Base-by-base conservation (phyloP, 2,797 vertebrate species). In the Sylvia borin region DNA sequence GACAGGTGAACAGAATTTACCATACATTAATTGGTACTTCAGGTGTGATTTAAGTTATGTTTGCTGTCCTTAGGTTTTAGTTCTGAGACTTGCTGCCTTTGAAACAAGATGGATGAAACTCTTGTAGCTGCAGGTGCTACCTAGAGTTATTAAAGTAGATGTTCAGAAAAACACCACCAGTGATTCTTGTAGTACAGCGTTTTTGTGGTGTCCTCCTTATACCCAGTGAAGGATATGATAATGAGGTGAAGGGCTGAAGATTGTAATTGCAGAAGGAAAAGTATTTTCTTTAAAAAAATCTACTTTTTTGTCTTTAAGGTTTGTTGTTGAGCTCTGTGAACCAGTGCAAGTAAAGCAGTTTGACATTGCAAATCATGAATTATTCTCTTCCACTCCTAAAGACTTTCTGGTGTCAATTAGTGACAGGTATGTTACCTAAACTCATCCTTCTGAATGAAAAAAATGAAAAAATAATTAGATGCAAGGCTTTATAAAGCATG, bases 301-400 rank as follows among this genome's bases (percentile, higher is more conserved):
- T 85, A 57, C 5, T 93, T 53, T 96, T 96, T 94, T 85, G 48
- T 80, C 18, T 92, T 93, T 84, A 96, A 99, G 99, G 99, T 99
- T 99, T 97, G 98, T 99, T 96, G 99, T 99, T 95, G 99, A 99
- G 97, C 98, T 99, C 90, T 99, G 99, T 98, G 99, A 99, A 97
- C 99, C 99, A 96, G 99, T 99, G 96, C 99, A 99, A 98, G 97
- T 99, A 95, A 99, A 99, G 95, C 99, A 99, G 96, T 89, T 99
- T 97, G 99, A 99, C 97, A 99, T 99, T 47, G 99, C 99, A 87
- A 99, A 99, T 97, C 99, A 99, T 95, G 99, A 99, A 94, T 98
- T 99, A 77, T 99, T 99, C 97, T 99, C 99, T 57, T 99, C 99
- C n/a, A 99, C 99, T 91, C 99, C 99, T 64, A 99, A 99, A 98